Evolutionary conservation across 2,888 invertebrate genomes (phyloP).

Genomic region (Cantharis nigra): DNA sequence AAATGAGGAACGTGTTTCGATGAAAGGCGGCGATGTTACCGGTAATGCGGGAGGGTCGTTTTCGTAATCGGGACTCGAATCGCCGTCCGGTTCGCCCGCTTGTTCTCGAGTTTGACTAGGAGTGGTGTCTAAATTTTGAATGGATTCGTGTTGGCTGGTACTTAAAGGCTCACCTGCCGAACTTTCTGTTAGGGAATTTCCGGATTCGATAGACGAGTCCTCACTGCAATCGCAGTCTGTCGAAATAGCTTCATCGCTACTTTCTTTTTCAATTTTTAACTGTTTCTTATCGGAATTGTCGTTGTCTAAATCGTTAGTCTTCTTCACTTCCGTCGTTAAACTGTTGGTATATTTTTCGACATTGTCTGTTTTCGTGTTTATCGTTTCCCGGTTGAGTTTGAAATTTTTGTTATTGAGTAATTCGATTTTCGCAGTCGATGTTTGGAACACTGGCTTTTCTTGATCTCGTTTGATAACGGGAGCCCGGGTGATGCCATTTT

Average conservation of each 20-base stretch:
- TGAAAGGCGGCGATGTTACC: slow-evolving; percentile 67
- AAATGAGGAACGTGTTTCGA: slow-evolving; percentile 67
- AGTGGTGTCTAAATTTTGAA: not conserved
- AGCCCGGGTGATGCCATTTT: slow-evolving; percentile 58
- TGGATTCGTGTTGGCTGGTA: not conserved
- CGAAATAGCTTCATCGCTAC: slow-evolving; percentile 5
- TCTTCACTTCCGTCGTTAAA: not conserved
- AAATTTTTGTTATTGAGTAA: slow-evolving; percentile 48
- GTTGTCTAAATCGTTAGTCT: not conserved
- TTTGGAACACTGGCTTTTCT: slow-evolving; percentile 66
- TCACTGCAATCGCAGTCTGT: slow-evolving; percentile 31
- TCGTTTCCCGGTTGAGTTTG: slow-evolving; percentile 40
- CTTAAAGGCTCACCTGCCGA: slow-evolving; percentile 10
- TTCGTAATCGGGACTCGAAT: slow-evolving; percentile 78
- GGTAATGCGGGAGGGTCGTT: slow-evolving; percentile 73
- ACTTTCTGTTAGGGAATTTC: slow-evolving; percentile 20
- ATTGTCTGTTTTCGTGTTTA: slow-evolving; percentile 30
- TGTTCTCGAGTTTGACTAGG: slow-evolving; percentile 68
- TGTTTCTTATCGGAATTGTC: not conserved
- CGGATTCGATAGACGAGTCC: slow-evolving; percentile 14
- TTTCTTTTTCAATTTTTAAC: slow-evolving; percentile 1
- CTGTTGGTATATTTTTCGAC: not conserved
- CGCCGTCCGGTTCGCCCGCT: slow-evolving; percentile 86
- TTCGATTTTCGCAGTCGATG: slow-evolving; percentile 51
- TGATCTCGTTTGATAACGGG: slow-evolving; percentile 69